Percentiles rank a stretch among this genome's conserved stretches.
phyloP scores from a whole-genome alignment of 1,140 invertebrate species.

The Sitobion miscanthi region DNA sequence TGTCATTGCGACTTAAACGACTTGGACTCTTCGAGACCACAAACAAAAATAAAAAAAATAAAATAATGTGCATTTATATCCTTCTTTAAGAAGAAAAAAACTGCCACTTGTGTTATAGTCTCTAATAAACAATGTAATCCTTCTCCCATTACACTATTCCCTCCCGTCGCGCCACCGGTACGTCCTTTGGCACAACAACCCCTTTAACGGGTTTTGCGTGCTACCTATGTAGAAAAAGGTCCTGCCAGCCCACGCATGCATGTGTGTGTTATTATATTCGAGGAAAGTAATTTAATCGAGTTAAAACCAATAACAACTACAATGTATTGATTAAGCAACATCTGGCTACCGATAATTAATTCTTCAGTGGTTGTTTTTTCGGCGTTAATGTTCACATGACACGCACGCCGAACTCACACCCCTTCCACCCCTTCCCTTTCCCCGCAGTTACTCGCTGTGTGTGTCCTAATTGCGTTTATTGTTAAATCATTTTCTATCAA shows the following conservation, averaged over 20 bases:
- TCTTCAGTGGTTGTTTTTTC: constrained; percentile 37
- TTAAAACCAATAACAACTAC: constrained; percentile 40
- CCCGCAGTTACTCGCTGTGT: not conserved
- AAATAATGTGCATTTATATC: constrained; percentile 30
- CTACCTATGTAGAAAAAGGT: not conserved
- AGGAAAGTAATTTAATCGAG: constrained; percentile 41
- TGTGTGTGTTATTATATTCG: not conserved
- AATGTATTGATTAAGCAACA: constrained; percentile 49
- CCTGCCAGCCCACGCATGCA: not conserved
- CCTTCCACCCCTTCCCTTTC: not conserved
- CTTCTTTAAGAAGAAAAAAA: not conserved
- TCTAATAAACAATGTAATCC: constrained; percentile 35
- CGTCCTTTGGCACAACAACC: not conserved
- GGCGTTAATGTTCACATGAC: constrained; percentile 44
- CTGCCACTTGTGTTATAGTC: not conserved
- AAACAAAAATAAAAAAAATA: not conserved
- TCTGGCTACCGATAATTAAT: constrained; percentile 53
- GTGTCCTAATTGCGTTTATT: constrained; percentile 51
- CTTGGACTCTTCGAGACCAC: constrained; percentile 24
- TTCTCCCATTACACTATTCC: constrained; percentile 10
- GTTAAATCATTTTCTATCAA: constrained; percentile 52
- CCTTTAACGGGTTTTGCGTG: not conserved
- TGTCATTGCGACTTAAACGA: constrained; percentile 52
- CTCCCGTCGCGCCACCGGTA: not conserved
- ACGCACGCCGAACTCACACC: constrained; percentile 27